A percentile compares a stretch with the other conserved stretches of the same genome.
These are phyloP conservation scores for Ricordea florida DNA, from an alignment of 92 coral and sea anemone genomes.

Conservation along the genomic window DNA sequence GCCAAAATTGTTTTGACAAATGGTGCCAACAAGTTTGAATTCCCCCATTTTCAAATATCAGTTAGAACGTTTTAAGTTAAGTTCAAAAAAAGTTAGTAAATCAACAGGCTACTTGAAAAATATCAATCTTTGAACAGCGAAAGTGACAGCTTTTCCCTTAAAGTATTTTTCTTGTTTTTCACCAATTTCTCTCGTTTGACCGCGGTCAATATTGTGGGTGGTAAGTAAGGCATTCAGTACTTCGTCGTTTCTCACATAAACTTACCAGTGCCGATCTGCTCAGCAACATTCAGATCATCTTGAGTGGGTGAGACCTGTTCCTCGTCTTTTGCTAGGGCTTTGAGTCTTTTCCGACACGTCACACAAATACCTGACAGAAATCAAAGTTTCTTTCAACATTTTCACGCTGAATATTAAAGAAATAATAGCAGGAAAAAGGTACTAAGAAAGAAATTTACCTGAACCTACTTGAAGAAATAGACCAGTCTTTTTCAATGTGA, in stretches of 20 bases:
- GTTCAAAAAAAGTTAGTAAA: too few species aligned
- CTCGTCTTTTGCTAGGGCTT: not conserved
- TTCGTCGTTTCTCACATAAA: not conserved
- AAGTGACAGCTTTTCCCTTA: too few species aligned
- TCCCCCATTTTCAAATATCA: too few species aligned
- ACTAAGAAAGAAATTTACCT: constrained; percentile 3
- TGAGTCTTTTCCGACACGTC: not conserved
- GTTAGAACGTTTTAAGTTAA: too few species aligned
- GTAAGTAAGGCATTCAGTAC: too few species aligned
- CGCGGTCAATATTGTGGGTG: too few species aligned
- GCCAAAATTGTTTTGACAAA: too few species aligned
- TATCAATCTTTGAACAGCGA: too few species aligned
- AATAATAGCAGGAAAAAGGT: not conserved
- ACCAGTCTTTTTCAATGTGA: constrained; percentile 23
- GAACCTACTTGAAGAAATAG: constrained; percentile 45
- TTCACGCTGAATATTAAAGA: too few species aligned
- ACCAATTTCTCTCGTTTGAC: not conserved
- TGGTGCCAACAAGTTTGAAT: too few species aligned
- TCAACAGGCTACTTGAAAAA: too few species aligned
- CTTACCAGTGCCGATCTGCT: not conserved
- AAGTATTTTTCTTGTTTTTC: too few species aligned
- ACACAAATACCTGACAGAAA: not conserved
- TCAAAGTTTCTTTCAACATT: not conserved
- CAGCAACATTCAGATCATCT: not conserved
- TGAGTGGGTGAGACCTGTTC: not conserved